Base-by-base conservation (phyloP, 2,888 invertebrate species). In the Crossocerus cetratus region DNA sequence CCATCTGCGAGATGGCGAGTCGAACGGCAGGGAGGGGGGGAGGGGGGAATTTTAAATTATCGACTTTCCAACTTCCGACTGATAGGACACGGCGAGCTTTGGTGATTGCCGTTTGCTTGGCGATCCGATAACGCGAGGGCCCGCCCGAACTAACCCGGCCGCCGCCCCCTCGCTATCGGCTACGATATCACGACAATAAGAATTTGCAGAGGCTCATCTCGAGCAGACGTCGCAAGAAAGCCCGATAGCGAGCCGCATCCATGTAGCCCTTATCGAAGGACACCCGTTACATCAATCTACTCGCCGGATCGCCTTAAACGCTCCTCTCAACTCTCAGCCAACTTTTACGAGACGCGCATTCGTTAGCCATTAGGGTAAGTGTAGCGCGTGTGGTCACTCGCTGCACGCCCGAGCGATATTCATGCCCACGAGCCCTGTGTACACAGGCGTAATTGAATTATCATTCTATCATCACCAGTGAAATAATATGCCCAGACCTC, bases 291-390 rank as follows among this genome's bases (percentile, higher is more conserved):
- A 78, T 76, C 70, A 80, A 78, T 80, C 76, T 75, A 72, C 61
- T 78, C 72, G 59, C 67, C 71, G 55, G 74, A 74, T 74, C 68
- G 70, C 67, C 77, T 82, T 76, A 78, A 83, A 82, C 76, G 72
- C 60, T 67, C 66, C 74, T 76, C 72, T 72, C 16, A 72, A 77
- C 74, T 76, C 72, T 72, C 16, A 72, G 80, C 73, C 53, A 71
- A 82, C 82, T 83, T 82, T 82, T 80, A 83, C 77, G 73, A 74
- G 79, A 66, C 75, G 58, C 71, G 82, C 83, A 83, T 83, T 82
- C 82, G 80, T 82, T 83, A 82, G 80, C 77, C 84, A 81, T 82
- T 82, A 82, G 67, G 66, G 74, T 83, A 82, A 80, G 76, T 82
- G 70, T 81, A 79, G 76, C 77, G 67, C 78, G 81, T 71, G 83